Percentiles rank a stretch among this genome's conserved stretches.
Evolutionary conservation across 2,797 vertebrate species (phyloP).

Genomic region (Threskiornis aethiopicus): DNA sequence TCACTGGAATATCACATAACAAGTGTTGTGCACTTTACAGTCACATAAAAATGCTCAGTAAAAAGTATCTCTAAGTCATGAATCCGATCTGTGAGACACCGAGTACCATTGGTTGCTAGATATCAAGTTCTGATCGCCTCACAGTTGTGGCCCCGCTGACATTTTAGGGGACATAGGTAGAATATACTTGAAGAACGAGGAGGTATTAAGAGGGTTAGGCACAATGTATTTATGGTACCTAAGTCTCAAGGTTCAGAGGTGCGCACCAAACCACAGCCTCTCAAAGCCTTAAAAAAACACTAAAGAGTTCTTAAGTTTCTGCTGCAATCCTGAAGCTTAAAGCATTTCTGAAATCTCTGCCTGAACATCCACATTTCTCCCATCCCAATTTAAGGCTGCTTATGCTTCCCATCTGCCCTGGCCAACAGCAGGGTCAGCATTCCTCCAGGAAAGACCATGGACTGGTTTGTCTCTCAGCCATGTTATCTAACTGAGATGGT

Average conservation of each 20-base stretch:
- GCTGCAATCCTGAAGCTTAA: neutral
- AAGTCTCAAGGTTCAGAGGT: neutral
- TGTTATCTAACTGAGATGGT: neutral
- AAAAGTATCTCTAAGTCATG: neutral
- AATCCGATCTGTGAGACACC: neutral
- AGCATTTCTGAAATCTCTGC: neutral
- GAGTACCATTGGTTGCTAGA: neutral
- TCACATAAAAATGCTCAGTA: neutral
- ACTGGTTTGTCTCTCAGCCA: neutral
- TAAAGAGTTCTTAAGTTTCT: neutral
- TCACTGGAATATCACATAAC: neutral
- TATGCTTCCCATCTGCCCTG: neutral
- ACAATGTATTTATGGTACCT: neutral
- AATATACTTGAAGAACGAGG: neutral
- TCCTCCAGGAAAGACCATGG: neutral
- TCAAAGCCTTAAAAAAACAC: neutral
- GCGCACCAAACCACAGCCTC: neutral
- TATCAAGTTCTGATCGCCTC: neutral
- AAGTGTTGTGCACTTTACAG: neutral
- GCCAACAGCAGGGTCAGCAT: neutral
- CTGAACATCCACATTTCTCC: neutral
- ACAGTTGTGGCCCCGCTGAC: accelerated
- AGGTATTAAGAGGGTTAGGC: neutral
- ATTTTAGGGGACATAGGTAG: neutral
- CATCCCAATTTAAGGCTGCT: neutral